Percentiles rank a stretch among this genome's conserved stretches.
Conservation (phyloP, 2,113 vertebrate genomes). For the Panthera leo region DNA sequence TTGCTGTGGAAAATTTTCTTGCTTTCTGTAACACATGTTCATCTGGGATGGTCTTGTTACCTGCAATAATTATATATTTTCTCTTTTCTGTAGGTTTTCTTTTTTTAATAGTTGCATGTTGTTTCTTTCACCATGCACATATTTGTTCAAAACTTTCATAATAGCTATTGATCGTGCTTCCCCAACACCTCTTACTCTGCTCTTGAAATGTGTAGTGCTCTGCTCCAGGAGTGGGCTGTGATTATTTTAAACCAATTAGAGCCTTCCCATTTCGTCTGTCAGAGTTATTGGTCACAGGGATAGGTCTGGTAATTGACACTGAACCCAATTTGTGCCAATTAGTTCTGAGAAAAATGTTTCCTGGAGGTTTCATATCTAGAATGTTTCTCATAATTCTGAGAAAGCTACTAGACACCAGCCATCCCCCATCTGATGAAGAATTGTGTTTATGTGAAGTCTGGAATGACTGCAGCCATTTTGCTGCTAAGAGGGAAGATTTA, state of each 20-base stretch:
- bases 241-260: neutral
- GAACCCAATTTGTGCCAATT: neutral
- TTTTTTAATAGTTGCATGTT: neutral
- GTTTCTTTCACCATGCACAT: neutral
- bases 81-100: neutral
- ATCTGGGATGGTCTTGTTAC: neutral
- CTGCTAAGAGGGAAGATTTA: neutral
- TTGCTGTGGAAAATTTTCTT: neutral
- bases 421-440: neutral
- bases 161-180: neutral
- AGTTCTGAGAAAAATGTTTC: slow-evolving; percentile 21
- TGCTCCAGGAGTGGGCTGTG: neutral
- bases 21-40: neutral
- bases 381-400: neutral
- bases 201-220: neutral
- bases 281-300: neutral
- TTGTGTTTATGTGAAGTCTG: neutral
- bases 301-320: neutral
- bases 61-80: neutral
- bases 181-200: neutral
- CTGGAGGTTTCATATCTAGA: neutral
- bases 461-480: neutral
- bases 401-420: neutral
- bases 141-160: slow-evolving; percentile 10
- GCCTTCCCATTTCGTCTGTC: neutral